These are phyloP conservation scores for Hypercompe scribonia DNA, from an alignment of 2,888 invertebrate genomes.

Conservation along the genomic window DNA sequence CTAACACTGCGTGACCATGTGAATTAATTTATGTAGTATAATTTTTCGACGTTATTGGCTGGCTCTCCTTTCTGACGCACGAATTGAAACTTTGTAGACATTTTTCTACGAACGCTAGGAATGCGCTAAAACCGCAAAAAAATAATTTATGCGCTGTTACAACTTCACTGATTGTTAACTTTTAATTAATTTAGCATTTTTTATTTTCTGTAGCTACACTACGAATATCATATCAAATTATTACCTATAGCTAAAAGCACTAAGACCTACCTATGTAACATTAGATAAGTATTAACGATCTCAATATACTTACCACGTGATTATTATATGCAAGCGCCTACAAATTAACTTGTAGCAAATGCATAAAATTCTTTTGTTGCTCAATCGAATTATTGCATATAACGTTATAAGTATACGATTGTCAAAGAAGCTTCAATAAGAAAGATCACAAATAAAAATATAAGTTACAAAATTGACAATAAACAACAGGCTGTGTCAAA, in stretches of 20 bases:
- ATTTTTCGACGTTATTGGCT: neutral
- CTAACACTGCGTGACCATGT: too few species aligned
- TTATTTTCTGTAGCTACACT: neutral
- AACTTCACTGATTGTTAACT: neutral
- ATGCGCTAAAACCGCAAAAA: neutral
- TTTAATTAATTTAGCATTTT: neutral
- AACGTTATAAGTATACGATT: slow-evolving; percentile 13
- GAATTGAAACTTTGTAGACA: neutral
- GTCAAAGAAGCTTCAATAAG: slow-evolving; percentile 37
- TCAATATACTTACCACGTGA: slow-evolving; percentile 24
- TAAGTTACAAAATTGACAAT: slow-evolving; percentile 53
- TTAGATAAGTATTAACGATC: neutral
- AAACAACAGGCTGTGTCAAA: slow-evolving; percentile 59
- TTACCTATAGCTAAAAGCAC: neutral
- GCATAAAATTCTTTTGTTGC: slow-evolving; percentile 23
- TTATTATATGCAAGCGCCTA: slow-evolving; percentile 32
- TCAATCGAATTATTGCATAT: slow-evolving; percentile 13
- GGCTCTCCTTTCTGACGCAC: neutral
- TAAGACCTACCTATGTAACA: neutral
- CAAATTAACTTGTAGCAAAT: slow-evolving; percentile 39
- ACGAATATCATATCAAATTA: neutral
- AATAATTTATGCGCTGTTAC: neutral
- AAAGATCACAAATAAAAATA: slow-evolving; percentile 60
- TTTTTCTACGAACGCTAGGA: neutral
- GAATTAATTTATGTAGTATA: neutral